Evolutionary conservation across 1,140 invertebrate species (phyloP).

Genomic region (Meloidogyne hapla): DNA sequence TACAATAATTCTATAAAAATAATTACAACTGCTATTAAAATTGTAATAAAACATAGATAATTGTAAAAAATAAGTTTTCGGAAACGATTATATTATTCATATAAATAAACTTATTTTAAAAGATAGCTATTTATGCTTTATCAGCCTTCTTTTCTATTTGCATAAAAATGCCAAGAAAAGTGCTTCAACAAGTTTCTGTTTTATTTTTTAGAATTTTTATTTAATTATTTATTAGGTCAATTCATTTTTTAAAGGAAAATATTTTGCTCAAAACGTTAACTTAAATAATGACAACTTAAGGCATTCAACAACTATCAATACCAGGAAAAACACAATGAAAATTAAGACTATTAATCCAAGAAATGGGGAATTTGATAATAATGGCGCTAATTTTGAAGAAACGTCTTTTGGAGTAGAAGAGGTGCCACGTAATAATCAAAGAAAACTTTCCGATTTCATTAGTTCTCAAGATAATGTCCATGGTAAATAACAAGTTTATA

Average conservation of each 20-base stretch:
- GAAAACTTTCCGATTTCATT: too few relatives aligned
- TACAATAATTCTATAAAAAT: too few relatives aligned
- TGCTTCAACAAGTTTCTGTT: background rate
- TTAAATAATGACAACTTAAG: background rate
- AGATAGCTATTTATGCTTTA: constrained; percentile 10
- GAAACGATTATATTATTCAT: background rate
- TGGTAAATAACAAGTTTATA: too few relatives aligned
- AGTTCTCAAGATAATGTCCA: too few relatives aligned
- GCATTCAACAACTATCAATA: too few relatives aligned
- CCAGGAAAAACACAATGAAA: background rate
- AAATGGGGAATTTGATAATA: background rate
- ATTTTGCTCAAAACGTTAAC: background rate
- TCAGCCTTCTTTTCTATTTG: background rate
- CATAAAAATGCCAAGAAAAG: background rate
- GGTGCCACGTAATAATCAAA: too few relatives aligned
- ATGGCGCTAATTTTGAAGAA: background rate
- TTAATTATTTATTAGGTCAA: background rate
- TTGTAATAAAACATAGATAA: too few relatives aligned
- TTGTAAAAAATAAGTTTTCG: too few relatives aligned
- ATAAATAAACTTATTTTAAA: constrained; percentile 3
- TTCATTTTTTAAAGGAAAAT: background rate
- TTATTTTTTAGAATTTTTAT: background rate
- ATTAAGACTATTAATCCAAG: background rate
- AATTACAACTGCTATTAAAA: too few relatives aligned
- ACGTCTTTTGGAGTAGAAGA: background rate